Conservation (phyloP, 2,113 vertebrate genomes). For the Gnathonemus echidnorhynchus region DNA sequence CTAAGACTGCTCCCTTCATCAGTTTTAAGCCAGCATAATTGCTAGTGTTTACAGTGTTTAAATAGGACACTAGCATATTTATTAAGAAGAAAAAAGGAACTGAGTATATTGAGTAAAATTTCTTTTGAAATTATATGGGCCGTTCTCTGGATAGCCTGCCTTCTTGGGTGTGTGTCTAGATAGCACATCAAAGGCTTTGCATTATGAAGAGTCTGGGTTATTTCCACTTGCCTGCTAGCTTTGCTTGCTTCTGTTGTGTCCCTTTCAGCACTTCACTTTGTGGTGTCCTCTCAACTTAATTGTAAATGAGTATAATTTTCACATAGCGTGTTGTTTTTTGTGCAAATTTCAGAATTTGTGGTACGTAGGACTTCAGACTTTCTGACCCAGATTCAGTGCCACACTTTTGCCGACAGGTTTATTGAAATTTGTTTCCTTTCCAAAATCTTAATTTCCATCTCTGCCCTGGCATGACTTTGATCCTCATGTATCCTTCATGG, state of each 20-base stretch:
- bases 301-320: neutral
- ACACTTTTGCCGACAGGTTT: neutral
- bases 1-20: constrained; percentile 18
- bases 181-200: neutral
- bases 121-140: neutral
- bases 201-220: neutral
- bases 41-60: constrained; percentile 3
- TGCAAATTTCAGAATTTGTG: neutral
- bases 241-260: neutral
- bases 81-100: neutral
- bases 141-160: neutral
- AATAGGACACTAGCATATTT: constrained; percentile 11
- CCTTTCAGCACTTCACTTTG: neutral
- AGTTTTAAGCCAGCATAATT: constrained; percentile 8
- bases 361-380: neutral
- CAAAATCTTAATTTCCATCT: constrained; percentile 4
- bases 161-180: neutral
- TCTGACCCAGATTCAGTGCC: neutral
- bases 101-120: neutral
- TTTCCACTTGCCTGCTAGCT: neutral
- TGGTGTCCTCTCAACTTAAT: neutral
- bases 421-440: neutral
- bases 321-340: neutral
- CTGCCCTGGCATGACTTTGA: neutral
- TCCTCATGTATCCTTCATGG: neutral